Percentiles rank a stretch among this genome's conserved stretches.
Conservation (phyloP, 2,797 vertebrate genomes). For the Falco peregrinus region DNA sequence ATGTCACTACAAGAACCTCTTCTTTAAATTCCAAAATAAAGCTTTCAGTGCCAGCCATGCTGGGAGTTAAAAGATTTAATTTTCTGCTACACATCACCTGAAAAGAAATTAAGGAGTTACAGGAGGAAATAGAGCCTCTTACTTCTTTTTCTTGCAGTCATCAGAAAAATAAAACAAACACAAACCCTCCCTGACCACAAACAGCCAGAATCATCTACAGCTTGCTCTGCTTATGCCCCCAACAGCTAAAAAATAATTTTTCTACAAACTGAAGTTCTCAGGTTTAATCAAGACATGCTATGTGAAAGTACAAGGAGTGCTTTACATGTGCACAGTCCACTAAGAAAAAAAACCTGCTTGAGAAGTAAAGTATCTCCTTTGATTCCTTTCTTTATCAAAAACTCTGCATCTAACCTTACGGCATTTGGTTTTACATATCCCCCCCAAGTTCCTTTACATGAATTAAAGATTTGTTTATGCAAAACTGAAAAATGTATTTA, state of each 20-base stretch:
- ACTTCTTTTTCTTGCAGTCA: background rate
- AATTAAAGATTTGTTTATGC: background rate
- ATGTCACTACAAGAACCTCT: background rate
- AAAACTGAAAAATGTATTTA: background rate
- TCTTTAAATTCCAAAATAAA: background rate
- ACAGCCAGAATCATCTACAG: background rate
- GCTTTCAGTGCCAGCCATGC: background rate
- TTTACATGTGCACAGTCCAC: background rate
- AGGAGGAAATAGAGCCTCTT: background rate
- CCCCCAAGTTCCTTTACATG: background rate
- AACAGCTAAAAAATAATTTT: background rate
- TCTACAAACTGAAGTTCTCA: background rate
- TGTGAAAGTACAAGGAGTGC: background rate
- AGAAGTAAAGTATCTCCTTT: background rate
- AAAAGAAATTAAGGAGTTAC: background rate
- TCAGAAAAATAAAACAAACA: background rate
- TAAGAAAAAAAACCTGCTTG: background rate
- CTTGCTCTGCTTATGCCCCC: background rate
- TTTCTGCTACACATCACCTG: background rate
- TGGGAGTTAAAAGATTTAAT: background rate
- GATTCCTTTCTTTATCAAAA: background rate
- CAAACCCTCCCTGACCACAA: background rate
- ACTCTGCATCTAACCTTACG: background rate
- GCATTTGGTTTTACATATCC: background rate
- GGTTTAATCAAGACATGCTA: background rate